These are phyloP conservation scores for Nasonia longicornis DNA, from an alignment of 1,140 invertebrate genomes.

Conservation along the genomic window DNA sequence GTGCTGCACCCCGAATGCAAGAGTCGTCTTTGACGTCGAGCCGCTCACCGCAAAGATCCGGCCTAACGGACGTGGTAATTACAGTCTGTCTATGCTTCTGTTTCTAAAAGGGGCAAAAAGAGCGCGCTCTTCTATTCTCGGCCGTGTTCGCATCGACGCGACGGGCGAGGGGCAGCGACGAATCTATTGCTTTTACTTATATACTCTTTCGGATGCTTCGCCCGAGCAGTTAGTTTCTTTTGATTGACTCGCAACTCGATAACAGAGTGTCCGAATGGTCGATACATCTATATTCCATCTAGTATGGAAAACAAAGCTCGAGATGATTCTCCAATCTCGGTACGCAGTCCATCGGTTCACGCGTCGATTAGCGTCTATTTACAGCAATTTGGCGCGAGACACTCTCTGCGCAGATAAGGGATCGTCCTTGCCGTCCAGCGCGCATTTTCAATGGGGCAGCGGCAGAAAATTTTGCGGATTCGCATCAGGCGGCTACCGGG, in stretches of 20 bases:
- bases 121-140: background rate
- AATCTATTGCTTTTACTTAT: background rate
- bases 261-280: background rate
- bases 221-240: background rate
- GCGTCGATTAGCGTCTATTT: slow-evolving; percentile 65
- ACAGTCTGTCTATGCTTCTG: slow-evolving; percentile 43
- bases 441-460: slow-evolving; percentile 56
- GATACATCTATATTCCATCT: background rate
- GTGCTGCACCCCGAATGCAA: slow-evolving; percentile 2
- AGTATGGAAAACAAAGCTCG: background rate
- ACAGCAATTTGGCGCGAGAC: slow-evolving; percentile 63
- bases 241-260: background rate
- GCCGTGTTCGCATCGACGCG: background rate
- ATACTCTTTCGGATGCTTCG: background rate
- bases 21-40: slow-evolving; percentile 43
- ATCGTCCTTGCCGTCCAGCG: slow-evolving; percentile 64
- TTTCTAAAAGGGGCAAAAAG: slow-evolving; percentile 10
- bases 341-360: slow-evolving; percentile 33
- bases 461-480: slow-evolving; percentile 59
- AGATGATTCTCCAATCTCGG: background rate
- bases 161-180: background rate
- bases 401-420: slow-evolving; percentile 57
- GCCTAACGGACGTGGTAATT: slow-evolving; percentile 60
- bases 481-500: slow-evolving; percentile 66
- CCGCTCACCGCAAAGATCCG: slow-evolving; percentile 55